Evolutionary conservation across 2,113 vertebrate species (phyloP).

Genomic region (Sebastes fasciatus): DNA sequence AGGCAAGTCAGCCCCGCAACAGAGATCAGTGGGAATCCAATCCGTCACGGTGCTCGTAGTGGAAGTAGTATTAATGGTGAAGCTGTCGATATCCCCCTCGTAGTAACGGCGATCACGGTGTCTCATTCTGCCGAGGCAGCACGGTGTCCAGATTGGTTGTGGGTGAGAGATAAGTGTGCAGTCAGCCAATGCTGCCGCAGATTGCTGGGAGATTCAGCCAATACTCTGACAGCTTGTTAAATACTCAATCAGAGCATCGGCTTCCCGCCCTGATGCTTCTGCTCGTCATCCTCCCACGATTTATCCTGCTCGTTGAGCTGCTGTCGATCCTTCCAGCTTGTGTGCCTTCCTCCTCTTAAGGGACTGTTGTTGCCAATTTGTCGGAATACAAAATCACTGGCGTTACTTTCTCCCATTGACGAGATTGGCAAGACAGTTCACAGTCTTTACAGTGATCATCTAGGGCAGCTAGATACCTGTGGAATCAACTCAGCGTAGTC

Average conservation of each 20-base stretch:
- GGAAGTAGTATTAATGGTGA: conserved; percentile 34
- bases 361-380: conserved; percentile 16
- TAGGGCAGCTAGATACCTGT: conserved; percentile 10
- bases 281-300: conserved; percentile 15
- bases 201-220: conserved; percentile 58
- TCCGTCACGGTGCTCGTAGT: conserved; percentile 17
- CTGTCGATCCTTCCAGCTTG: not conserved
- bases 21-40: conserved; percentile 23
- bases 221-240: conserved; percentile 65
- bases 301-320: conserved; percentile 28
- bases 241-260: conserved; percentile 52
- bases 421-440: not conserved
- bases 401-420: not conserved
- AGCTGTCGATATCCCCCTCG: conserved; percentile 26
- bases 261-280: conserved; percentile 21
- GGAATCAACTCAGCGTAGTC: not conserved
- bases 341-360: not conserved
- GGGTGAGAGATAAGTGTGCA: conserved; percentile 46
- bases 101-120: conserved; percentile 51
- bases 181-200: conserved; percentile 63
- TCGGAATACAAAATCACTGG: conserved; percentile 5
- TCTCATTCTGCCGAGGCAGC: conserved; percentile 61
- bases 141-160: conserved; percentile 51
- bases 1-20: not conserved
- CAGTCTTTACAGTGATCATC: not conserved